Base-by-base conservation (phyloP, 1,140 invertebrate genomes). In the Doryteuthis pealeii region DNA sequence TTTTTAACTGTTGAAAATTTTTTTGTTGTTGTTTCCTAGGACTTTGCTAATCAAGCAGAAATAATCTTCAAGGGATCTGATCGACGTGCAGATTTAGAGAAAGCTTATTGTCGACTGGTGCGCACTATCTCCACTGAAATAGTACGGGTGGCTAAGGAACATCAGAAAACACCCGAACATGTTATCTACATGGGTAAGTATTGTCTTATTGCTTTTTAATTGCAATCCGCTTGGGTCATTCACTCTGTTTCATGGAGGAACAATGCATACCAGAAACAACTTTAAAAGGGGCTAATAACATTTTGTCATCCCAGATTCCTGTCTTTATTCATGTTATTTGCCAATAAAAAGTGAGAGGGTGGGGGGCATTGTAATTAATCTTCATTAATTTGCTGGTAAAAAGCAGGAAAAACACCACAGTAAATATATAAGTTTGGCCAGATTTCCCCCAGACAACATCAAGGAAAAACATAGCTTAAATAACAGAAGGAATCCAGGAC, bases 61-160 rank as follows among this genome's bases (percentile, higher is more conserved):
- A 91, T 89, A 68, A 94, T 98, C 70, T 96, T 98, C 84, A 93
- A 92, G 74, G 93, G 92, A 80, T 94, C 94, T 35, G 93, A 96
- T 75, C 90, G 97, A 67, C 92, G 96, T 80, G 92, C 94, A n/a
- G 97, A 99, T 89, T 91, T 99, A 74, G 96, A 99, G 83, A 96
- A 97, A 84, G 98, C 97, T 92, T 98, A 99, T 87, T 91, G 91
- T 12, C 91, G 93, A 87, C 89, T 99, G 71, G 91, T 96, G 1
- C 90, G 89, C 75, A 93, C 92, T n/a, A 94, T 99, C 89, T 94
- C 97, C 89, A 92, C 94, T 79, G 93, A 92, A 72, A 95, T 98
- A 75, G 89, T 91, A 14, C 89, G 92, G 26, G 93, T 96, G 78
- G 92, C 94, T 35, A 90, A 90, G 72, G 95, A 97, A 82, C 96